Conservation (phyloP, 2,113 vertebrate species). For the Plecturocebus donacophilus region DNA sequence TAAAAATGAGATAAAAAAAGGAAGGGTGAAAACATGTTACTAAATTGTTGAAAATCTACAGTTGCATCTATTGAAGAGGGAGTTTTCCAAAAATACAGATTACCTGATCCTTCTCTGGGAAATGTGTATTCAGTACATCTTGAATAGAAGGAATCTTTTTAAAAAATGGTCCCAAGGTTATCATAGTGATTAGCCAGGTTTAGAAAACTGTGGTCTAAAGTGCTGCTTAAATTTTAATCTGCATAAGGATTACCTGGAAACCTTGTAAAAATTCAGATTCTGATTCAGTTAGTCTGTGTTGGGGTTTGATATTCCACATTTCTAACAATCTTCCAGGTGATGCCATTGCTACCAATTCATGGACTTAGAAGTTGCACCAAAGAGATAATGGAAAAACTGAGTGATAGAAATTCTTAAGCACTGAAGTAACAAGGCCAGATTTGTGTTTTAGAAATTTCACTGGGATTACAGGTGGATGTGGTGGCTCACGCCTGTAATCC, state of each 20-base stretch:
- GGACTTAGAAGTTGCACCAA: neutral
- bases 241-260: neutral
- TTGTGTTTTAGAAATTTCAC: neutral
- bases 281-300: neutral
- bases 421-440: neutral
- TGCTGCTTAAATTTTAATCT: neutral
- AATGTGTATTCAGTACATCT: neutral
- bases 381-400: neutral
- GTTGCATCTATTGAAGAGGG: neutral
- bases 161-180: neutral
- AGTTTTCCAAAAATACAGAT: slow-evolving; percentile 25
- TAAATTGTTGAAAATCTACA: neutral
- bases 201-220: neutral
- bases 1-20: neutral
- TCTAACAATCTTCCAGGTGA: slow-evolving; percentile 1
- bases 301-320: neutral
- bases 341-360: neutral
- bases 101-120: neutral
- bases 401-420: neutral
- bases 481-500: too few species aligned
- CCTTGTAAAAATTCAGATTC: neutral
- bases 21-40: neutral
- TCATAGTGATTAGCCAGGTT: neutral
- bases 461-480: neutral
- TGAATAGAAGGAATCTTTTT: neutral